Evolutionary conservation across 2,888 invertebrate genomes (phyloP).

Genomic region (Drosophila pseudotalamancana): DNA sequence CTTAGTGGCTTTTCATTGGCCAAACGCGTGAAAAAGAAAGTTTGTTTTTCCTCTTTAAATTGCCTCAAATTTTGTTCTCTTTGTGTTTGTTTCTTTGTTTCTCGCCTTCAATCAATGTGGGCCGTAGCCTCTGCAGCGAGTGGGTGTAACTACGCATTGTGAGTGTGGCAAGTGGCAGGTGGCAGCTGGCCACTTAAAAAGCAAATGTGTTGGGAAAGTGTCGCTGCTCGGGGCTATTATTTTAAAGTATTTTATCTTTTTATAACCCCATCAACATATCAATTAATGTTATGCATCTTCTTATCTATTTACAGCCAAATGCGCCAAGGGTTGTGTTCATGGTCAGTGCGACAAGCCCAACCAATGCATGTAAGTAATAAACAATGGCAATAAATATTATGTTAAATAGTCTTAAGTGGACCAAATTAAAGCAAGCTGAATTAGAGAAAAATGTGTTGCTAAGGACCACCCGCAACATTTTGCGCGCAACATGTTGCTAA

Average conservation of each 20-base stretch:
- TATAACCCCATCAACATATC: slow-evolving; percentile 47
- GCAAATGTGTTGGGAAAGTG: slow-evolving; percentile 53
- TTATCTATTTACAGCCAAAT: slow-evolving; percentile 89
- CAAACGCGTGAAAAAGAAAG: slow-evolving; percentile 75
- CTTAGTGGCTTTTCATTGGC: slow-evolving; percentile 55
- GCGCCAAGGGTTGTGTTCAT: slow-evolving; percentile 96
- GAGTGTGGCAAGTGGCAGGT: slow-evolving; percentile 39
- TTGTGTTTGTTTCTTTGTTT: slow-evolving; percentile 37
- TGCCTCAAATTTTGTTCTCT: slow-evolving; percentile 42
- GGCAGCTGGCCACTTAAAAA: slow-evolving; percentile 13
- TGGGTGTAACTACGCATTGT: slow-evolving; percentile 51
- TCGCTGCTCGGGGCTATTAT: slow-evolving; percentile 20
- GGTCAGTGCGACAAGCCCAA: slow-evolving; percentile 96
- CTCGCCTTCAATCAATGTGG: slow-evolving; percentile 29
- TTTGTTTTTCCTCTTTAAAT: slow-evolving; percentile 49
- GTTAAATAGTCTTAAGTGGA: slow-evolving; percentile 22
- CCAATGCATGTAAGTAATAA: slow-evolving; percentile 96
- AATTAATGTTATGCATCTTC: slow-evolving; percentile 53
- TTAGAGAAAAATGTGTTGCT: neutral
- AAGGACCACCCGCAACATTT: slow-evolving; percentile 20
- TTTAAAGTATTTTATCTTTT: slow-evolving; percentile 9
- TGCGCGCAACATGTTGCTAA: slow-evolving; percentile 41
- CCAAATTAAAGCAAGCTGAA: neutral
- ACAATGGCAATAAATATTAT: slow-evolving; percentile 85
- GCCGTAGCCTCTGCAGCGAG: slow-evolving; percentile 36